These are phyloP conservation scores for Lepilemur ruficaudatus DNA, from an alignment of 2,797 vertebrate genomes.

Conservation along the genomic window DNA sequence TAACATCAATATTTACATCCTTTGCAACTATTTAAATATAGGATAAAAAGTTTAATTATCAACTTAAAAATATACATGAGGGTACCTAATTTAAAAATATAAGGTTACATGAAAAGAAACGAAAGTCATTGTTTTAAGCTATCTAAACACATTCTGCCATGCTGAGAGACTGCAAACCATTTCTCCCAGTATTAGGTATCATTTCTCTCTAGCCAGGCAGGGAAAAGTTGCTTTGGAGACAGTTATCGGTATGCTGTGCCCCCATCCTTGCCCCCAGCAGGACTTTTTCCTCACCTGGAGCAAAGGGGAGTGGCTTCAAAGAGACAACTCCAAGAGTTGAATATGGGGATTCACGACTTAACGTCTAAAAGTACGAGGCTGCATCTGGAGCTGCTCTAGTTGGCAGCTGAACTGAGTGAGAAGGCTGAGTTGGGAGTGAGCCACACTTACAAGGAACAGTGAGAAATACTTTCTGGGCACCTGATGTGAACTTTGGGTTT, in stretches of 20 bases:
- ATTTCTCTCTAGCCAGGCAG: background rate
- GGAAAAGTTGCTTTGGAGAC: background rate
- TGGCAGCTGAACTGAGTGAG: background rate
- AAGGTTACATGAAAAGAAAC: background rate
- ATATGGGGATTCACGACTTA: background rate
- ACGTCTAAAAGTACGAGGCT: background rate
- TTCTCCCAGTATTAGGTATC: background rate
- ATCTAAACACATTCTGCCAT: background rate
- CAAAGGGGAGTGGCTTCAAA: background rate
- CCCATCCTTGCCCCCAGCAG: background rate
- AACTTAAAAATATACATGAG: background rate
- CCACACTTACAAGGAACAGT: background rate
- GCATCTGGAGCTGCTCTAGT: background rate
- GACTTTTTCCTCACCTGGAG: background rate
- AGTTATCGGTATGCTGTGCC: background rate
- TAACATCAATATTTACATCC: background rate
- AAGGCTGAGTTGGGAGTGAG: background rate
- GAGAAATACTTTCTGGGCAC: background rate
- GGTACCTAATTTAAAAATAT: background rate
- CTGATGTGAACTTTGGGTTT: background rate
- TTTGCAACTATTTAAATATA: constrained; percentile 42
- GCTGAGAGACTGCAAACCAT: background rate
- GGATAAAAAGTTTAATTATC: background rate
- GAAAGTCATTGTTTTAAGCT: background rate
- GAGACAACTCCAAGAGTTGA: background rate